These are phyloP conservation scores for Remorina albescens DNA, from an alignment of 2,797 vertebrate genomes.

Conservation along the genomic window DNA sequence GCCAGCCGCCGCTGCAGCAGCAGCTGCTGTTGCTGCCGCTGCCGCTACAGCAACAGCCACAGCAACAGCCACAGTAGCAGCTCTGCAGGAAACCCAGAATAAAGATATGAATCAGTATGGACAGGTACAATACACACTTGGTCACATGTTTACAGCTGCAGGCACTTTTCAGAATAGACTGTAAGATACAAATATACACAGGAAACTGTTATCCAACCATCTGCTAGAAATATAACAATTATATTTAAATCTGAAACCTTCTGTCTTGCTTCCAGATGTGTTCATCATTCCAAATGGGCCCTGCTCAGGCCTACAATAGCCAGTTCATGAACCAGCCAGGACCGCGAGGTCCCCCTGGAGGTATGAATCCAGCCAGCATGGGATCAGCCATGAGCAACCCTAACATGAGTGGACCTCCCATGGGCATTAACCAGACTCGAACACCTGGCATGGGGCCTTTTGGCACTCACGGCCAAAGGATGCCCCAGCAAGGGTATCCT, in stretches of 20 bases:
- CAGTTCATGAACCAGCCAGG: slow-evolving; percentile 99
- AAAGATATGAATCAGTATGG: slow-evolving; percentile 99
- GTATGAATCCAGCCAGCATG: slow-evolving; percentile 95
- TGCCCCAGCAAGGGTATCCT: slow-evolving; percentile 97
- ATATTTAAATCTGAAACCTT: slow-evolving; percentile 26
- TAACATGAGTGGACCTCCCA: slow-evolving; percentile 96
- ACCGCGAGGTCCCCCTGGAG: slow-evolving; percentile 93
- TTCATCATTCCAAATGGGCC: slow-evolving; percentile 99
- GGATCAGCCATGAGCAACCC: slow-evolving; percentile 92
- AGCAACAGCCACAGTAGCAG: slow-evolving; percentile 92
- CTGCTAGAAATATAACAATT: slow-evolving; percentile 2
- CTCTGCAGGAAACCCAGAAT: slow-evolving; percentile 97
- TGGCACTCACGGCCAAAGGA: slow-evolving; percentile 92
- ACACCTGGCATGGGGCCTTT: slow-evolving; percentile 95
- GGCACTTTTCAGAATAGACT: slow-evolving; percentile 3
- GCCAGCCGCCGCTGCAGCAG: slow-evolving; percentile 94
- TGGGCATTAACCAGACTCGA: slow-evolving; percentile 96
- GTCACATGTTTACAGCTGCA: slow-evolving; percentile 10
- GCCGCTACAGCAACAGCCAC: slow-evolving; percentile 89
- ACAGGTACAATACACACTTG: slow-evolving; percentile 85
- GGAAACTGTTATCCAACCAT: slow-evolving; percentile 9
- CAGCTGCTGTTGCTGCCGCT: slow-evolving; percentile 94
- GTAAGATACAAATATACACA: slow-evolving; percentile 4
- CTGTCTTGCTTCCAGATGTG: slow-evolving; percentile 89
- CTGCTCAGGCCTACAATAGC: slow-evolving; percentile 95